Base-by-base conservation (phyloP, 2,113 vertebrate species). In the Hypomesus transpacificus region DNA sequence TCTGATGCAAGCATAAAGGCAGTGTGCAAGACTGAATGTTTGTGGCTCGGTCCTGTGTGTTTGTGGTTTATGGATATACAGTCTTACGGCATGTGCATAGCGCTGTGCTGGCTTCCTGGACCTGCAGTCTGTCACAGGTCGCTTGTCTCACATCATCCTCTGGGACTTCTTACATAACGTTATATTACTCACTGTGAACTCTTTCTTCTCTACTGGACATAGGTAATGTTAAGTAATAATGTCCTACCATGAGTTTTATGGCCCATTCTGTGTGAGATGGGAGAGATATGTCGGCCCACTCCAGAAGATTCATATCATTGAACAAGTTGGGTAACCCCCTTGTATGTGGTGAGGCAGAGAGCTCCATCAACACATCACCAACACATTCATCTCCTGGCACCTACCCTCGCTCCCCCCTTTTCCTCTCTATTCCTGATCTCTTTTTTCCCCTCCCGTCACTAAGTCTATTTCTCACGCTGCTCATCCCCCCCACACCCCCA, bases 81-180 rank as follows among this genome's bases (percentile, higher is more conserved):
- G 39, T 46, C 39, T 46, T 46, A 13, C 11, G 39, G 39, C 9
- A 46, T 13, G 39, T 46, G 39, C 39, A 13, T 46, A 13, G 39
- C 39, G 1, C 39, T 46, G 39, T 7, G 39, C 39, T 13, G 8
- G 39, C 5, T 46, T 18, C 3, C 54, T 18, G 22, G 59, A 64
- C 62, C 80, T 68, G 79, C 75, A 83, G 70, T 77, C 69, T 77
- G 75, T 86, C 81, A 79, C 81, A 70, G 74, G 80, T 82, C 67
- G 53, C 77, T 82, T 74, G 82, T 83, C 75, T 83, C 79, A 80
- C 80, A 73, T 58, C 74, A 39, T 39, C 52, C 5, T 1, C 57
- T 79, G 53, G 22, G 73, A 46, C 9, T 9, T 46, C 56, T 82
- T 84, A 69, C 73, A 80, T 76, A 80, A 83, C 71, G 21, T 66